Evolutionary conservation across 1,140 invertebrate species (phyloP).

Genomic region (Bombyx mandarina): DNA sequence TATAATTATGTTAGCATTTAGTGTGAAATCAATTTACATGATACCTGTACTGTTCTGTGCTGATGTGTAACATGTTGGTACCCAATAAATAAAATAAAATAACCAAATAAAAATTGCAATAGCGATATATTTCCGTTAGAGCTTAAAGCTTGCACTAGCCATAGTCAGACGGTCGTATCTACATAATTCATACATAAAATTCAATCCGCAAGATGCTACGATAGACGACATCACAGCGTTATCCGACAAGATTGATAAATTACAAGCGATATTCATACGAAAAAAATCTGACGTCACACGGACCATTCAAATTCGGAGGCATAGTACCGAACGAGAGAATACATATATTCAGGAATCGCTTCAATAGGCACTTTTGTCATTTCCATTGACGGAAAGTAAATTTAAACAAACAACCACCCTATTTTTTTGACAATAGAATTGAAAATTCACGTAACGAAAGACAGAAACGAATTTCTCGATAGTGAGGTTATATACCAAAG

Average conservation of each 20-base stretch:
- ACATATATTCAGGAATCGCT: constrained; percentile 20
- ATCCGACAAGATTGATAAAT: background rate
- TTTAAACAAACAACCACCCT: background rate
- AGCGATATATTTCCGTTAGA: background rate
- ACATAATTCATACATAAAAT: constrained; percentile 10
- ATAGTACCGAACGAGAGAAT: constrained; percentile 16
- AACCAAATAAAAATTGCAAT: background rate
- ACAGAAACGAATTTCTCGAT: background rate
- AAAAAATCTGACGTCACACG: constrained; percentile 12
- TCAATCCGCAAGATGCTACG: no score
- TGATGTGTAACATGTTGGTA: no score
- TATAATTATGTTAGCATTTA: no score
- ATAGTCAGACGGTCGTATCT: no score
- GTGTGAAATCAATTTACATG: no score
- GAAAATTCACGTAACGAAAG: background rate
- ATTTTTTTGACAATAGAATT: background rate
- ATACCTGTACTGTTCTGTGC: no score
- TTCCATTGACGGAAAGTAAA: background rate
- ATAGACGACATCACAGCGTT: no score
- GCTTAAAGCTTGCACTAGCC: no score
- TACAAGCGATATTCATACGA: constrained; percentile 19
- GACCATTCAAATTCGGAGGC: constrained; percentile 7
- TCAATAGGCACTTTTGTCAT: constrained; percentile 18
- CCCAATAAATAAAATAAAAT: no score
- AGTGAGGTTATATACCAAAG: no score